A percentile compares a stretch with the other conserved stretches of the same genome.
Conservation (phyloP, 2,888 invertebrate species). For the Poecilobothrus nobilitatus region DNA sequence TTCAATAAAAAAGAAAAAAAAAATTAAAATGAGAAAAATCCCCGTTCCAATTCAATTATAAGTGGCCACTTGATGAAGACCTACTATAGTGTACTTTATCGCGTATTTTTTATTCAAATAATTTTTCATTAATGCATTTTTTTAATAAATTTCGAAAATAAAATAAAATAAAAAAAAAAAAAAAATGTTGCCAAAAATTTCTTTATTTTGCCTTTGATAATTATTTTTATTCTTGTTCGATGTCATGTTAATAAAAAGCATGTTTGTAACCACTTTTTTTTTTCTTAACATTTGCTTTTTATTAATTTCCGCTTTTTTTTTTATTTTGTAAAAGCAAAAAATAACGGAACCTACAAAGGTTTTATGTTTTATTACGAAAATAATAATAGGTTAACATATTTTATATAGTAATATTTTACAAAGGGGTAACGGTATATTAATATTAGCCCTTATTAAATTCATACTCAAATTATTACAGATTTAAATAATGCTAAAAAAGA, state of each 20-base stretch:
- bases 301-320: background rate
- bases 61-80: slow-evolving; percentile 10
- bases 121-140: background rate
- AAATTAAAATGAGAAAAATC: background rate
- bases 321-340: background rate
- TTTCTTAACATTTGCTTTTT: background rate
- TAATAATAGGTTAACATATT: no score
- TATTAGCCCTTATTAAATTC: no score
- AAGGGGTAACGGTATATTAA: no score
- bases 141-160: background rate
- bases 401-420: no score
- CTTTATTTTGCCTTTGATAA: no score
- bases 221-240: background rate
- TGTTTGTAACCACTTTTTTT: background rate
- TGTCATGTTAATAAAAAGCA: background rate
- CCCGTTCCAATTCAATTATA: slow-evolving; percentile 9
- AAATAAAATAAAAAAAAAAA: background rate
- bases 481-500: no score
- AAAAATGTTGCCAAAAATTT: no score
- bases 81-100: slow-evolving; percentile 12
- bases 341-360: background rate
- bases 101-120: slow-evolving; percentile 5
- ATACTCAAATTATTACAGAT: no score
- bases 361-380: no score
- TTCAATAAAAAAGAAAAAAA: background rate